Evolutionary conservation across 2,797 vertebrate genomes (phyloP).

Genomic region (Acanthurus lineatus): DNA sequence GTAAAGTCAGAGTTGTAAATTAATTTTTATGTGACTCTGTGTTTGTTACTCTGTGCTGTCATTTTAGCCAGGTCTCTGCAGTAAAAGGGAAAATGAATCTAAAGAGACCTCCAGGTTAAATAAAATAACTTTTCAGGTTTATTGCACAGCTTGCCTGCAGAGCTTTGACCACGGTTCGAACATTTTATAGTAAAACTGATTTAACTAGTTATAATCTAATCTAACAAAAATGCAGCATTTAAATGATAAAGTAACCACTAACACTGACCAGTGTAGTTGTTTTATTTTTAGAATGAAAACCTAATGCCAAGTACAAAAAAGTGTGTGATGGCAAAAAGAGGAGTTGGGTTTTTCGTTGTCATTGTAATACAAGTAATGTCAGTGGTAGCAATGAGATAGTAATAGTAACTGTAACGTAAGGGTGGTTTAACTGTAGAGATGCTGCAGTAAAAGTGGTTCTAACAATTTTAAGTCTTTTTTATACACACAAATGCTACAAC

Average conservation of each 20-base stretch:
- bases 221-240: not conserved
- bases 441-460: not conserved
- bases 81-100: too few species aligned
- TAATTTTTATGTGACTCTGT: conserved; percentile 1
- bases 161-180: not conserved
- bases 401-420: too few species aligned
- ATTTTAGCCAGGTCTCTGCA: not conserved
- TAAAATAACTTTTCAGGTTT: not conserved
- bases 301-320: not conserved
- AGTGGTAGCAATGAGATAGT: not conserved
- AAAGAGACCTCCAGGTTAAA: not conserved
- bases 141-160: not conserved
- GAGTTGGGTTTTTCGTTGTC: not conserved
- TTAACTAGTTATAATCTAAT: not conserved
- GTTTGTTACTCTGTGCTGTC: too few species aligned
- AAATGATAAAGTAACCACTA: not conserved
- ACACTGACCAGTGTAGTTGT: not conserved
- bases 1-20: not conserved
- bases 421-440: too few species aligned
- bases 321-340: not conserved
- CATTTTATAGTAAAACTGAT: not conserved
- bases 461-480: not conserved
- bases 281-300: not conserved
- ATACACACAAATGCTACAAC: too few species aligned
- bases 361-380: not conserved